Base-by-base conservation (phyloP, 2,888 invertebrate genomes). In the Ctena decussata region DNA sequence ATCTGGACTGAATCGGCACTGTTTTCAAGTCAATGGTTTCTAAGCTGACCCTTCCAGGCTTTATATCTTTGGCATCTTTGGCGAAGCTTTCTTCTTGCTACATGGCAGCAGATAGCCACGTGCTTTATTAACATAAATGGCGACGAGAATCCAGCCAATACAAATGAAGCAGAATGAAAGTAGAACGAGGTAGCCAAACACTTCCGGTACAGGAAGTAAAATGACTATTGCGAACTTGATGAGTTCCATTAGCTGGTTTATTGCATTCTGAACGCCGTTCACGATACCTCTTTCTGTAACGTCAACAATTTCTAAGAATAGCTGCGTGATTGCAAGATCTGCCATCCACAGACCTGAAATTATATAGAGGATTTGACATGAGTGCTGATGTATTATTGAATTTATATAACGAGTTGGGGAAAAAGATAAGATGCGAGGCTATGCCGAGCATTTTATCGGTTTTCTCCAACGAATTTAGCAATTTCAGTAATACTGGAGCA, bases 281-380 rank as follows among this genome's bases (percentile, higher is more conserved):
- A 96, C 93, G 11, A 94, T 92, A 15, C 96, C 96, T 46, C 96
- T 91, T 82, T 96, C 93, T 12, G 91, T 84, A 74, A 96, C 96
- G 35, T 90, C 91, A 12, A 96, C 95, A 30, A 91, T 90, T 90
- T 96, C 96, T 91, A 96, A 96, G 80, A 96, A 93, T 44, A 96
- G 93, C 92, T 96, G 96, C 21, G 94, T 95, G 6, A 96, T 95
- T 2, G 95, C 94, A 70, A 96, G 90, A 90, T 96, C 96, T 0
- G 96, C 93, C 75, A 96, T 91, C 96, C 96, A 96, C 41, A 96
- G 90, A 30, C 96, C 96, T 96, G 76, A 12, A 82, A 82, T 41
- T n/a, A n/a, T n/a, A n/a, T n/a, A n/a, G n/a, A n/a, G n/a, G n/a
- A n/a, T n/a, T n/a, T n/a, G n/a, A n/a, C n/a, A n/a, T n/a, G n/a